These are phyloP conservation scores for Harpalus rubripes DNA, from an alignment of 2,888 invertebrate species.

Conservation along the genomic window DNA sequence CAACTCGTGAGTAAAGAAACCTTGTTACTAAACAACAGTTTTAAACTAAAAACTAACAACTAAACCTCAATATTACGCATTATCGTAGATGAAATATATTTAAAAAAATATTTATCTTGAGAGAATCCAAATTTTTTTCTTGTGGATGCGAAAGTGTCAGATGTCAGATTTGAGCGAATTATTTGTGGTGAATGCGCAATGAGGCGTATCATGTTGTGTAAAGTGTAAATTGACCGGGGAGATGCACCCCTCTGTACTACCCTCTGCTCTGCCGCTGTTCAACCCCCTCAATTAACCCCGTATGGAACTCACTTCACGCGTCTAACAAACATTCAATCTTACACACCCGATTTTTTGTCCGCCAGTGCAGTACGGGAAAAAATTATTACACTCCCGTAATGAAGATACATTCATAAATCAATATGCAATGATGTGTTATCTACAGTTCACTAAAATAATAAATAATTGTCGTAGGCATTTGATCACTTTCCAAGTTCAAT, in stretches of 20 bases:
- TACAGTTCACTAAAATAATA: too few relatives aligned
- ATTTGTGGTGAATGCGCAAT: slow-evolving; percentile 77
- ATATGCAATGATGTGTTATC: too few relatives aligned
- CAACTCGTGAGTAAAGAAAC: too few relatives aligned
- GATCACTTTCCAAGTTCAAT: too few relatives aligned
- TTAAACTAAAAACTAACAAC: too few relatives aligned
- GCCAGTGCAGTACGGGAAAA: neutral
- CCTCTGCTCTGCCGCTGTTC: slow-evolving; percentile 76
- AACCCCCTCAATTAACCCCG: slow-evolving; percentile 76
- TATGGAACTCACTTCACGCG: slow-evolving; percentile 37
- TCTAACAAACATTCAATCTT: slow-evolving; percentile 28
- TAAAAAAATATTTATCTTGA: too few relatives aligned
- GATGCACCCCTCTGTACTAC: slow-evolving; percentile 70
- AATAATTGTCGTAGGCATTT: too few relatives aligned
- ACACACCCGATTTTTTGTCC: slow-evolving; percentile 9
- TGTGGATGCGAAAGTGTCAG: slow-evolving; percentile 6
- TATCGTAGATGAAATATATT: too few relatives aligned
- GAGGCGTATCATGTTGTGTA: slow-evolving; percentile 83
- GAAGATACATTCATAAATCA: too few relatives aligned
- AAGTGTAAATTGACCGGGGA: slow-evolving; percentile 81
- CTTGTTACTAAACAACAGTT: too few relatives aligned
- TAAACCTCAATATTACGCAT: too few relatives aligned
- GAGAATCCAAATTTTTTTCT: neutral
- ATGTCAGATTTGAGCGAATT: slow-evolving; percentile 4
- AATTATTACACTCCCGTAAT: too few relatives aligned